Percentiles rank a stretch among this genome's conserved stretches.
Evolutionary conservation across 2,888 invertebrate species (phyloP).

Genomic region (Geophilus truncorum): DNA sequence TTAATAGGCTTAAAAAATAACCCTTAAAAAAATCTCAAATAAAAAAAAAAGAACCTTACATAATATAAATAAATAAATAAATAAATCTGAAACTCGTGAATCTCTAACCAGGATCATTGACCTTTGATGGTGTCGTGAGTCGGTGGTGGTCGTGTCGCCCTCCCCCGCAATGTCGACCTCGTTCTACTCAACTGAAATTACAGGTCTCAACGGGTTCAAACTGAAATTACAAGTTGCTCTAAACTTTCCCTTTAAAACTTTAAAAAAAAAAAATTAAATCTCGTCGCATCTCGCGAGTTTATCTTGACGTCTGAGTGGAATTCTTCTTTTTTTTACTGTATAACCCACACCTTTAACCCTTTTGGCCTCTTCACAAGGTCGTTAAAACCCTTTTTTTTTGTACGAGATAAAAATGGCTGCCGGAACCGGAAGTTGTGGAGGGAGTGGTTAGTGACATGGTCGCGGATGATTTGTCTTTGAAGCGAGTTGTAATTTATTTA

Average conservation of each 20-base stretch:
- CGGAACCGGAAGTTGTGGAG: not conserved
- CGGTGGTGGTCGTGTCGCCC: not conserved
- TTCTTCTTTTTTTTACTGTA: not conserved
- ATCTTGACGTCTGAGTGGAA: not conserved
- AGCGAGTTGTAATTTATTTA: not conserved
- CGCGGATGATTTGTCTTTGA: not conserved
- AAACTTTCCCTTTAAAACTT: not conserved
- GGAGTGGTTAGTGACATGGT: not conserved
- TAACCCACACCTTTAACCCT: not conserved
- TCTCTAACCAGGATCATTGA: not conserved
- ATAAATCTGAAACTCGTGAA: not conserved
- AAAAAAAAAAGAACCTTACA: not conserved
- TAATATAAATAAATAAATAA: not conserved
- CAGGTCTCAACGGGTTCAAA: not conserved
- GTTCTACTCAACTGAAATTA: not conserved
- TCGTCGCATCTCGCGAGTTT: not conserved
- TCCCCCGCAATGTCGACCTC: conserved; percentile 7
- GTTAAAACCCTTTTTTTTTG: too few relatives aligned
- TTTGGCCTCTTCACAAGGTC: not conserved
- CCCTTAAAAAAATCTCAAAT: not conserved
- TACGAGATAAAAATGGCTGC: too few relatives aligned
- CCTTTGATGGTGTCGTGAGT: conserved; percentile 12
- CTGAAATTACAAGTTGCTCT: not conserved
- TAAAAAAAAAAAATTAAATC: not conserved
- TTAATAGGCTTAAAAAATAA: not conserved